A percentile compares a stretch with the other conserved stretches of the same genome.
Evolutionary conservation across 2,113 vertebrate species (phyloP).

Genomic region (Columbina picui): DNA sequence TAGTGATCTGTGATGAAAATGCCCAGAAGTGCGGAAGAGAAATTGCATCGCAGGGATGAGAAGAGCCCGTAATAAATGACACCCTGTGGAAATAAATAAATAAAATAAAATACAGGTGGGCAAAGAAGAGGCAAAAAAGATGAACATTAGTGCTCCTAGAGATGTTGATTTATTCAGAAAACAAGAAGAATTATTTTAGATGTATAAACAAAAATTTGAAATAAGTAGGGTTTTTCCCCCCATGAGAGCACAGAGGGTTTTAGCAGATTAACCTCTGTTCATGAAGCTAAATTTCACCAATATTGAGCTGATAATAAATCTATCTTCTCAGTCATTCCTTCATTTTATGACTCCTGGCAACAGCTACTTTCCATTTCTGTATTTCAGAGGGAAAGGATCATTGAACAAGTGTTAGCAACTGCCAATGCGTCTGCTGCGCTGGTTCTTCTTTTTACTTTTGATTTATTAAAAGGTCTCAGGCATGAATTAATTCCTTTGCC

Average conservation of each 20-base stretch:
- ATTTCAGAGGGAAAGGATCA: conserved; percentile 34
- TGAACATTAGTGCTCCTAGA: background rate
- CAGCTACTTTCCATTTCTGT: conserved; percentile 27
- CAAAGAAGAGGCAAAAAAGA: background rate
- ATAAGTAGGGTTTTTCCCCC: background rate
- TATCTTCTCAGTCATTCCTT: conserved; percentile 24
- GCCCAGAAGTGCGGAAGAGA: conserved; percentile 8
- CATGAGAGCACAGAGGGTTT: background rate
- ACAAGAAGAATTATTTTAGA: conserved; percentile 3
- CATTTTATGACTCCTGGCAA: conserved; percentile 50
- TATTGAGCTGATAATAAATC: conserved; percentile 36
- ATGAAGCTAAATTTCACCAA: conserved; percentile 28
- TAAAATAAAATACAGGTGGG: background rate
- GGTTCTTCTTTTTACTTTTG: conserved; percentile 1
- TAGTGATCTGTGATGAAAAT: conserved; percentile 16
- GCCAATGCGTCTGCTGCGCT: background rate
- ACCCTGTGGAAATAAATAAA: background rate
- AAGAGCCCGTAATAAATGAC: background rate
- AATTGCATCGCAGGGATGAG: background rate
- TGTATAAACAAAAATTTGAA: conserved; percentile 3
- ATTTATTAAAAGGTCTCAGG: conserved; percentile 36
- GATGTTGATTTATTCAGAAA: conserved; percentile 26
- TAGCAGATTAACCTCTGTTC: conserved; percentile 50
- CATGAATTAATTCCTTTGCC: background rate
- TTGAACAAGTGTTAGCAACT: conserved; percentile 25